A percentile compares a stretch with the other conserved stretches of the same genome.
Evolutionary conservation across 2,113 vertebrate species (phyloP).

Genomic region (Hypanus sabinus): DNA sequence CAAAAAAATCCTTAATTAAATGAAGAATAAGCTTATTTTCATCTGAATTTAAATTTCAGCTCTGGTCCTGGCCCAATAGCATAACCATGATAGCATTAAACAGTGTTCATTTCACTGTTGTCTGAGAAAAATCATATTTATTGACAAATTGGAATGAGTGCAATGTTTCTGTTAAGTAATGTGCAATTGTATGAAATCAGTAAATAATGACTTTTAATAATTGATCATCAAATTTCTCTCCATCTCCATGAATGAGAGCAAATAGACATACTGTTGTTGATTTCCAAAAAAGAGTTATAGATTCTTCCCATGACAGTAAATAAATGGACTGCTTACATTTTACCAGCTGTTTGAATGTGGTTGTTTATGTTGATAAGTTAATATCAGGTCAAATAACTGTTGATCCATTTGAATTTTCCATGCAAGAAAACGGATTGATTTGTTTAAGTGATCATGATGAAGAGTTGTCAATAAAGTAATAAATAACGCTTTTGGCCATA

Average conservation of each 20-base stretch:
- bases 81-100: too few relatives aligned
- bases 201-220: not conserved
- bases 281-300: not conserved
- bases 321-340: constrained; percentile 14
- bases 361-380: not conserved
- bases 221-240: not conserved
- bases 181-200: not conserved
- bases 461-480: not conserved
- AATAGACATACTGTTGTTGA: not conserved
- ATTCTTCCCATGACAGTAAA: not conserved
- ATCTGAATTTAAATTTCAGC: too few relatives aligned
- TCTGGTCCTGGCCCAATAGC: too few relatives aligned
- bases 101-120: too few relatives aligned
- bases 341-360: constrained; percentile 4
- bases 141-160: not conserved
- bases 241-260: not conserved
- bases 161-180: not conserved
- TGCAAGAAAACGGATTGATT: not conserved
- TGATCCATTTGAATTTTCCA: not conserved
- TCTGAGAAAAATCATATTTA: not conserved
- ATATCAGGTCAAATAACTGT: too few relatives aligned
- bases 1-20: too few relatives aligned
- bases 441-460: not conserved
- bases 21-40: too few relatives aligned
- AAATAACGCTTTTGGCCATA: not conserved